Evolutionary conservation across 2,888 invertebrate genomes (phyloP).

Genomic region (Aelia acuminata): DNA sequence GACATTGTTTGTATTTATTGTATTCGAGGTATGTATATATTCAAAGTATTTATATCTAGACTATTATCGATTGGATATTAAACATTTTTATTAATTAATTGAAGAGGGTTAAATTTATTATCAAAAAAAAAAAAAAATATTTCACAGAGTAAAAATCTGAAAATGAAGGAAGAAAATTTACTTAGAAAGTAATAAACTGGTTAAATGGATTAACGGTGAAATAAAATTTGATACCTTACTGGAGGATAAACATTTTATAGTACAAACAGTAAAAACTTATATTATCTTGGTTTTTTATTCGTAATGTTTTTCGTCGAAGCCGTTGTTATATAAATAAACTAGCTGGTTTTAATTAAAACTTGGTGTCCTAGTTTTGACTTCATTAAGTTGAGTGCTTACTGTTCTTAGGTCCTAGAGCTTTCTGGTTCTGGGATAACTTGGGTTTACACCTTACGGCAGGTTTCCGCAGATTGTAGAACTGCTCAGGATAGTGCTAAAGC

Average conservation of each 20-base stretch:
- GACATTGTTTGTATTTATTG: too few relatives aligned
- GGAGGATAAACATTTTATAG: background rate
- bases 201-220: background rate
- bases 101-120: too few relatives aligned
- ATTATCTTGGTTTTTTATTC: background rate
- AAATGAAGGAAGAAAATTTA: too few relatives aligned
- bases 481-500: background rate
- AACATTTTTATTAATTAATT: too few relatives aligned
- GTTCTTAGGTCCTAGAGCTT: background rate
- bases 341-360: constrained; percentile 22
- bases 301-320: background rate
- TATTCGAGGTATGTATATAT: too few relatives aligned
- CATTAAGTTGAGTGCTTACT: constrained; percentile 35
- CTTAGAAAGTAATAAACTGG: too few relatives aligned
- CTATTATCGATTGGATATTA: too few relatives aligned
- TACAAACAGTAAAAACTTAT: background rate
- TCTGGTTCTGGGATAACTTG: background rate
- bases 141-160: too few relatives aligned
- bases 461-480: background rate
- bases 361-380: constrained; percentile 25
- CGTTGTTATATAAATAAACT: background rate
- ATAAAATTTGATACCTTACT: background rate
- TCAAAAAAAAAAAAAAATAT: too few relatives aligned
- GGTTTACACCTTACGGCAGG: background rate
- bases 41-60: too few relatives aligned